Evolutionary conservation across 2,888 invertebrate species (phyloP), one percentile per base, ranked within the genome.

Genomic region (Drosophila imparisetae): DNA sequence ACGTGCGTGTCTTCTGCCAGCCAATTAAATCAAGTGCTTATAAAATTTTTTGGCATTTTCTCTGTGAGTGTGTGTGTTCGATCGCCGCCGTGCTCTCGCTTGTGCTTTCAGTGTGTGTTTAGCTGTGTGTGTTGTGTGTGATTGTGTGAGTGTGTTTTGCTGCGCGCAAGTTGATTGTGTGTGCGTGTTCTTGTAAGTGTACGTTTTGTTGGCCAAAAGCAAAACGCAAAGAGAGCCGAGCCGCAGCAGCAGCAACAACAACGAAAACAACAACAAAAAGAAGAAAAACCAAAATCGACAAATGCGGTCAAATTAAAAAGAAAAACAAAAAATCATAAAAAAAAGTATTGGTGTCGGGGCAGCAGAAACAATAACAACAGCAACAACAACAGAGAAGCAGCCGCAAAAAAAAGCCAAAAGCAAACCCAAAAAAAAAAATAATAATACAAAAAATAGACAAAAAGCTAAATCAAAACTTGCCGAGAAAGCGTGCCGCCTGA

Each of bases 261-360:
- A 58, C 69, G 65, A 55, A 59, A 72, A 65, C 78, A 68, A 65
- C 57, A 75, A 74, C 48, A 80, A 78, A 72, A 72, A 78, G 42
- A 83, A 86, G 72, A 78, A 89, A 86, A 85, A 73, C 89, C 90
- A 68, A 86, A 86, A 83, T 81, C 85, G 83, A 86, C 85, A 90
- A 86, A 88, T 88, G 88, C 85, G 89, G 85, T 85, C 85, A 89
- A 85, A 85, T 87, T 85, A 64, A 89, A 88, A 88, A 85, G 86
- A 82, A 83, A 83, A 88, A 89, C 72, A 86, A 75, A 72, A 77
- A 85, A 54, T 55, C 15, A 49, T 49, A 54, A 54, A 21, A 52
- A 50, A 78, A 53, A 61, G 68, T 66, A 79, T 81, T 75, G 75
- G 75, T 78, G 78, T 79, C 79, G 80, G 48, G 53, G 34, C 38